A percentile compares a stretch with the other conserved stretches of the same genome.
phyloP scores from a whole-genome alignment of 2,797 vertebrate genomes.

The Heliangelus exortis region DNA sequence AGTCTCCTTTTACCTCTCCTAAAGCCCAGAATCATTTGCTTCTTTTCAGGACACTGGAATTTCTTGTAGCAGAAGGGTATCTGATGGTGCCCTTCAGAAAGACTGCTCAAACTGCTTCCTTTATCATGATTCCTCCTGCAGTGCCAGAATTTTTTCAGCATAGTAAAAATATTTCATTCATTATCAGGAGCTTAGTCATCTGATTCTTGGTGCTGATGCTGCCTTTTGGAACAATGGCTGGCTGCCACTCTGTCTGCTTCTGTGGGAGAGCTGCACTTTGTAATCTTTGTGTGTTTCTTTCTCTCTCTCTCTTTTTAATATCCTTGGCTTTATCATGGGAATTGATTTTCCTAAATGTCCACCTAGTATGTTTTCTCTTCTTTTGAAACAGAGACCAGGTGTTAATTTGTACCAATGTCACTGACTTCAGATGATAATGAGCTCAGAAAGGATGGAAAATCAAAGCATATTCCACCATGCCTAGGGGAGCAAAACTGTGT shows the following conservation, averaged over 20 bases:
- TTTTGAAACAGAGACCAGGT: background rate
- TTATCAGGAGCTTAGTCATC: conserved; percentile 73
- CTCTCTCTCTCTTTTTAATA: conserved; percentile 65
- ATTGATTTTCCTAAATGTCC: conserved; percentile 60
- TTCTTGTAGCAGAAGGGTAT: conserved; percentile 25
- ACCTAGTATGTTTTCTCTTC: conserved; percentile 52
- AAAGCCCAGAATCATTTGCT: background rate
- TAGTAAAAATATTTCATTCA: conserved; percentile 76
- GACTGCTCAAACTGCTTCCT: conserved; percentile 44
- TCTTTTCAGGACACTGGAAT: background rate
- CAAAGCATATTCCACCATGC: background rate
- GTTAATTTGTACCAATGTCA: conserved; percentile 45
- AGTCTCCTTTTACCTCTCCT: background rate
- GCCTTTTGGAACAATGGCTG: conserved; percentile 67
- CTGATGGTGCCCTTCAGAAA: conserved; percentile 53
- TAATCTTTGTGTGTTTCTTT: conserved; percentile 38
- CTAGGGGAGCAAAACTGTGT: background rate
- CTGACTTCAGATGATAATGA: conserved; percentile 26
- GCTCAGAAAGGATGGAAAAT: conserved; percentile 29
- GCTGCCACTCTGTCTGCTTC: conserved; percentile 66
- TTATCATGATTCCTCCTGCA: conserved; percentile 31
- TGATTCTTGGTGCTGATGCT: conserved; percentile 68
- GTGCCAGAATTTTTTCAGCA: conserved; percentile 67
- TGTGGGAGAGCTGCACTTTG: background rate
- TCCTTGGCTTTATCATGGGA: conserved; percentile 62